These are phyloP conservation scores for Blastobasis lacticolella DNA, from an alignment of 2,888 invertebrate genomes.

Conservation along the genomic window DNA sequence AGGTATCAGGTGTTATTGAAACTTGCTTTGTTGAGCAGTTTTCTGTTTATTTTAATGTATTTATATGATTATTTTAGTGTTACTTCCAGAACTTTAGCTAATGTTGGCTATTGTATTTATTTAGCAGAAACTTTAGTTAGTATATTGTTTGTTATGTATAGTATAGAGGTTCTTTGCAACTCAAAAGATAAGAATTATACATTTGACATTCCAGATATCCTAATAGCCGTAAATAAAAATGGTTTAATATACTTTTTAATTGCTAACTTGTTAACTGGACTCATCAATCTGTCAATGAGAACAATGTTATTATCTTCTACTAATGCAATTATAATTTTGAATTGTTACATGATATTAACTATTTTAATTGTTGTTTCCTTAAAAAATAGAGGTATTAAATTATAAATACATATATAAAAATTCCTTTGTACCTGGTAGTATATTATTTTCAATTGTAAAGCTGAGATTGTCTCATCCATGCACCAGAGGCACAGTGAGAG, in stretches of 20 bases:
- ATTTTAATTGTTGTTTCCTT: constrained; percentile 39
- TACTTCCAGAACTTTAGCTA: constrained; percentile 87
- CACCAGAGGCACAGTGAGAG: no score
- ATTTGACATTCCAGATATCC: constrained; percentile 68
- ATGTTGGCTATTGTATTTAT: constrained; percentile 87
- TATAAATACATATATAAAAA: constrained; percentile 35
- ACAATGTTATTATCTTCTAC: constrained; percentile 69
- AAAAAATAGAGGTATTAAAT: constrained; percentile 54
- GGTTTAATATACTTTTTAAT: constrained; percentile 88
- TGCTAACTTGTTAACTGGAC: constrained; percentile 89
- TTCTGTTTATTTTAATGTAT: constrained; percentile 60
- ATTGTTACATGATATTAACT: constrained; percentile 70
- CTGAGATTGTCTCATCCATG: no score
- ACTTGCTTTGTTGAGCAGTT: constrained; percentile 24
- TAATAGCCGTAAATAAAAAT: constrained; percentile 85
- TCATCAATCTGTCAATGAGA: constrained; percentile 81
- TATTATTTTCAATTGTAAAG: no score
- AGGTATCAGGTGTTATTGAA: constrained; percentile 24
- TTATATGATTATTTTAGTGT: constrained; percentile 66
- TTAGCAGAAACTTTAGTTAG: constrained; percentile 78
- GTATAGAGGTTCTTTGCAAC: constrained; percentile 67
- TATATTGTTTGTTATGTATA: constrained; percentile 68
- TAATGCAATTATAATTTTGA: constrained; percentile 69
- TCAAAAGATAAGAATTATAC: constrained; percentile 23
- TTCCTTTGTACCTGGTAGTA: no score